Conservation (phyloP, 2,888 invertebrate genomes). For the Oxytorus armatus region DNA sequence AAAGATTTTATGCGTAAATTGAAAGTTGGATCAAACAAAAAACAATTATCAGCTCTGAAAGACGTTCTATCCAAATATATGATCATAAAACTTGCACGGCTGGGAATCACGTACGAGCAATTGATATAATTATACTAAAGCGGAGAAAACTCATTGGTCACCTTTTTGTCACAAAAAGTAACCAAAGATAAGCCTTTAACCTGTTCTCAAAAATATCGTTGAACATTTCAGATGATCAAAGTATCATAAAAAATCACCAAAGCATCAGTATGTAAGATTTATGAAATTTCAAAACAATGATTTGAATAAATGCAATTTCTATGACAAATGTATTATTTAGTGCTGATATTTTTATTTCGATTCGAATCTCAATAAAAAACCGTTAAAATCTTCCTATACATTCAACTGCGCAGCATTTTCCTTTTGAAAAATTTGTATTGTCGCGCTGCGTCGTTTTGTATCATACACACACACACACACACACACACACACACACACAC, state of each 20-base stretch:
- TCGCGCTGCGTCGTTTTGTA: slow-evolving; percentile 8
- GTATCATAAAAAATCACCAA: slow-evolving; percentile 13
- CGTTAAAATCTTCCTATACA: slow-evolving; percentile 17
- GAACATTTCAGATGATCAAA: slow-evolving; percentile 21
- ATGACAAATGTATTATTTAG: slow-evolving; percentile 30
- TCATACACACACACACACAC: not conserved
- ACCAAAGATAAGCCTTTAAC: slow-evolving; percentile 13
- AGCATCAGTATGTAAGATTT: slow-evolving; percentile 4
- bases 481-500: no score
- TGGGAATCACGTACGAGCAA: slow-evolving; percentile 31
- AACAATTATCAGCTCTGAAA: slow-evolving; percentile 11
- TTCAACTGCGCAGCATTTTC: slow-evolving; percentile 1
- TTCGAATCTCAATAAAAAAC: slow-evolving; percentile 31
- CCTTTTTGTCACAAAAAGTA: slow-evolving; percentile 18
- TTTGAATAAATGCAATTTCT: slow-evolving; percentile 28
- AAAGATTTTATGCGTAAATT: slow-evolving; percentile 15
- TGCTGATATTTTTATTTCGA: slow-evolving; percentile 15
- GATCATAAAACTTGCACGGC: slow-evolving; percentile 6
- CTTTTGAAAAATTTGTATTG: slow-evolving; percentile 29
- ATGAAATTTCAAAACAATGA: slow-evolving; percentile 11
- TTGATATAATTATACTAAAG: slow-evolving; percentile 19
- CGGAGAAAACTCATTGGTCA: slow-evolving; percentile 21
- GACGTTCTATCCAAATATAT: slow-evolving; percentile 3
- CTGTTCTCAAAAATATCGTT: slow-evolving; percentile 19
- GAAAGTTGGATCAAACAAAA: slow-evolving; percentile 16